Evolutionary conservation across 2,113 vertebrate species (phyloP).

Genomic region (Salminus brasiliensis): DNA sequence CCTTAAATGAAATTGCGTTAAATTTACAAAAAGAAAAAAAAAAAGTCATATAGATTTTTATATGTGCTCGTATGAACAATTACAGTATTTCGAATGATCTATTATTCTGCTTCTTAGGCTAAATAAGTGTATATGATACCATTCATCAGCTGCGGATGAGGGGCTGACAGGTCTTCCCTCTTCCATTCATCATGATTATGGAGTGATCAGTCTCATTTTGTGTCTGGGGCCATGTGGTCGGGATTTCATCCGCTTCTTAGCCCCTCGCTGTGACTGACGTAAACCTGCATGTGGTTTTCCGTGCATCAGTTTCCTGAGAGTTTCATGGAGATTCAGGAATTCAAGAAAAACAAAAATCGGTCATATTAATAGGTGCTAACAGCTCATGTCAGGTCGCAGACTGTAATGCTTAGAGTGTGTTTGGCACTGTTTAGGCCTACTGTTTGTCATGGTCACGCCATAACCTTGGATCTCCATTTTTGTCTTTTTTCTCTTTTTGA

Average conservation of each 20-base stretch:
- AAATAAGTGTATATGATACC: slow-evolving; percentile 79
- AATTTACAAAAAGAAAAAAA: slow-evolving; percentile 37
- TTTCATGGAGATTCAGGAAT: too few relatives aligned
- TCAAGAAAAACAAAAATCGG: too few relatives aligned
- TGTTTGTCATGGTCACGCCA: too few relatives aligned
- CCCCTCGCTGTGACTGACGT: slow-evolving; percentile 40
- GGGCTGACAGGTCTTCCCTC: slow-evolving; percentile 67
- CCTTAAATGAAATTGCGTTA: background rate
- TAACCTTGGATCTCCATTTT: too few relatives aligned
- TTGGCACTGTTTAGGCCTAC: too few relatives aligned
- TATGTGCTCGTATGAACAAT: slow-evolving; percentile 69
- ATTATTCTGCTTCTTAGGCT: slow-evolving; percentile 73
- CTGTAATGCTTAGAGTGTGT: too few relatives aligned
- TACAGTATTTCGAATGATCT: slow-evolving; percentile 68
- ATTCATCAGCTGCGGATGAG: slow-evolving; percentile 75
- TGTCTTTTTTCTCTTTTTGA: too few relatives aligned
- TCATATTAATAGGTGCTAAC: too few relatives aligned
- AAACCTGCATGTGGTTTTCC: slow-evolving; percentile 27
- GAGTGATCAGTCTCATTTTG: slow-evolving; percentile 73
- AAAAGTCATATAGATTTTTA: slow-evolving; percentile 62
- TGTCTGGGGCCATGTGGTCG: slow-evolving; percentile 64
- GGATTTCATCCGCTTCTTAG: slow-evolving; percentile 35
- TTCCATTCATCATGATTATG: slow-evolving; percentile 80
- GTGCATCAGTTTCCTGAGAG: too few relatives aligned
- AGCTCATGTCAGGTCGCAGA: too few relatives aligned